Evolutionary conservation across 2,113 vertebrate species (phyloP), one percentile per base, ranked within the genome.

Genomic region (Pipra filicauda): DNA sequence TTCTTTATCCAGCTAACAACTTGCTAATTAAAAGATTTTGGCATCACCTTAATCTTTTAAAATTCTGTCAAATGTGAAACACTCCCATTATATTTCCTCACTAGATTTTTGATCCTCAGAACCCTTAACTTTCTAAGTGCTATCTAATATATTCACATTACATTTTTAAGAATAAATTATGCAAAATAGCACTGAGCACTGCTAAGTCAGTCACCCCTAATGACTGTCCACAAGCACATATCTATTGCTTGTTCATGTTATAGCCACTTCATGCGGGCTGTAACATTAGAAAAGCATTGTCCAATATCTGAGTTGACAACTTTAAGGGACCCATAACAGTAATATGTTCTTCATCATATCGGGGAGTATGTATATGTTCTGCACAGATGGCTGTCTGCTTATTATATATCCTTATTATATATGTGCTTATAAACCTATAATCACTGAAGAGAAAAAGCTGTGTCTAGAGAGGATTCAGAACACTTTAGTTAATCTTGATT

Each of bases 211-310:
- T 39, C 61, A 59, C n/a, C 7, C 9, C 4, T 30, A 72, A 31
- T 61, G 48, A 51, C 26, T 30, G 6, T 52, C 30, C n/a, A 49
- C 12, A 82, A 46, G 4, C 12, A 76, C 5, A 9, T 43, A 55
- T 37, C 33, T 75, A 19, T 74, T 69, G 16, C 24, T 55, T 61
- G 33, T 8, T 78, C 11, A 22, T 13, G 12, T 7, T 65, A 8
- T 13, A 73, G 6, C 3, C 24, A 15, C 0, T 1, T 71, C 1
- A 3, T 7, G 52, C 76, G 41, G 15, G 1, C 22, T 73, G 20
- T 62, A 43, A 49, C 19, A 5, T 15, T 52, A 44, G 31, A 79
- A 72, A n/a, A 22, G 1, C 7, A 6, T 18, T 31, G 22, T 57
- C 35, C 14, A 41, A 4, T 21, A 23, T 54, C 64, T 69, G 24